phyloP scores from a whole-genome alignment of 2,888 invertebrate genomes.

The Galerucella calmariensis region DNA sequence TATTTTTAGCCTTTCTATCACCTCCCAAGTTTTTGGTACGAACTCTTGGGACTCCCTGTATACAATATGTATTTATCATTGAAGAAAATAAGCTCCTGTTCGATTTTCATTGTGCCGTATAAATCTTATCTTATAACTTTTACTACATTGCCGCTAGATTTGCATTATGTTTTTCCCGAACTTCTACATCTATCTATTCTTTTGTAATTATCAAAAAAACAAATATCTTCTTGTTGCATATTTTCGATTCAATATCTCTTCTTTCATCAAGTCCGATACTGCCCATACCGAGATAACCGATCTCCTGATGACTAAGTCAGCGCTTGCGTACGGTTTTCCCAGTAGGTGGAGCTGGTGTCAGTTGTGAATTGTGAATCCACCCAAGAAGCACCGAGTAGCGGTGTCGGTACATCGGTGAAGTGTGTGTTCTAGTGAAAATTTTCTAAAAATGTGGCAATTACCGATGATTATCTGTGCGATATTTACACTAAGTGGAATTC shows the following conservation, averaged over 20 bases:
- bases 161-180: not conserved
- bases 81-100: not conserved
- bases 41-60: too few relatives aligned
- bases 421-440: conserved; percentile 55
- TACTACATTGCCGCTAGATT: not conserved
- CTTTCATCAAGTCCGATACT: conserved; percentile 13
- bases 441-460: conserved; percentile 70
- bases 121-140: not conserved
- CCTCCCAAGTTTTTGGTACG: too few relatives aligned
- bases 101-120: not conserved
- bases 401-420: conserved; percentile 49
- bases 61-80: too few relatives aligned
- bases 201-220: not conserved
- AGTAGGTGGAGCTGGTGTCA: conserved; percentile 63
- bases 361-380: conserved; percentile 61
- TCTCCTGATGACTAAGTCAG: conserved; percentile 77
- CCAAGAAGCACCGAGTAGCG: conserved; percentile 59
- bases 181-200: not conserved
- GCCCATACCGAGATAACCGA: conserved; percentile 14
- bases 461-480: conserved; percentile 72
- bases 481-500: conserved; percentile 71
- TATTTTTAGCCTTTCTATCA: too few relatives aligned
- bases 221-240: conserved; percentile 5
- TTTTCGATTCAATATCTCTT: conserved; percentile 7
- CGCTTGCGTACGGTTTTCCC: conserved; percentile 56